Base-by-base conservation (phyloP, 2,113 vertebrate genomes). In the Brachyhypopomus gauderio region DNA sequence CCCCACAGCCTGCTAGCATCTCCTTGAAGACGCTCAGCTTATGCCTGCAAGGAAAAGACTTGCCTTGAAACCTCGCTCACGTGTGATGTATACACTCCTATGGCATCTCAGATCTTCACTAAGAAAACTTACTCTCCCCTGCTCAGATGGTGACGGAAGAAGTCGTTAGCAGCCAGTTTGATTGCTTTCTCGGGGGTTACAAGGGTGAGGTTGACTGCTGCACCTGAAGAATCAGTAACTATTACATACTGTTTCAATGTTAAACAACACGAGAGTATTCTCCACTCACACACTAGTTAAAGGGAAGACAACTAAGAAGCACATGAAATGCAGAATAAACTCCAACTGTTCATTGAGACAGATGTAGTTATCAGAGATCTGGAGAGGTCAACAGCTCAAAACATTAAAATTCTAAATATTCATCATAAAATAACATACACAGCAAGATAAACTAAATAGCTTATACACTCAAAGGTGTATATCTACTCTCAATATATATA, bases 151-250 rank as follows among this genome's bases (percentile, higher is more conserved):
- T 93, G 89, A 59, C 94, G 92, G 82, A 94, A 95, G 85, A 92
- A 94, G 86, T 95, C 93, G 76, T 95, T 95, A 67, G 93, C 93
- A 23, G 93, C 93, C 0, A 95, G 91, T 87, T 93, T 95, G 85
- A 95, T 94, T 74, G 93, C 94, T 80, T 95, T 95, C 84, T 96
- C 93, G 0, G 94, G 93, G 71, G 93, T 95, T 59, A 96, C 94
- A 67, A 95, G 87, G 76, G 94, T 94, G 48, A 95, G 89, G 85
- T 95, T 95, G 58, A 95, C 93, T 25, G 93, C 89, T 36, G 94
- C 93, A 75, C 93, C 95, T 95, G 82, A 58, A 90, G 79, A 41
- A 77, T 64, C 19, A 52, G 12, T 14, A 52, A 52, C 9, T 52
- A 11, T 41, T 4, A 56, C 17, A 56, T 73, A 58, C 45, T 3